Percentiles rank a stretch among this genome's conserved stretches.
phyloP scores from a whole-genome alignment of 2,888 invertebrate genomes.

The Caenorhabditis panamensis region DNA sequence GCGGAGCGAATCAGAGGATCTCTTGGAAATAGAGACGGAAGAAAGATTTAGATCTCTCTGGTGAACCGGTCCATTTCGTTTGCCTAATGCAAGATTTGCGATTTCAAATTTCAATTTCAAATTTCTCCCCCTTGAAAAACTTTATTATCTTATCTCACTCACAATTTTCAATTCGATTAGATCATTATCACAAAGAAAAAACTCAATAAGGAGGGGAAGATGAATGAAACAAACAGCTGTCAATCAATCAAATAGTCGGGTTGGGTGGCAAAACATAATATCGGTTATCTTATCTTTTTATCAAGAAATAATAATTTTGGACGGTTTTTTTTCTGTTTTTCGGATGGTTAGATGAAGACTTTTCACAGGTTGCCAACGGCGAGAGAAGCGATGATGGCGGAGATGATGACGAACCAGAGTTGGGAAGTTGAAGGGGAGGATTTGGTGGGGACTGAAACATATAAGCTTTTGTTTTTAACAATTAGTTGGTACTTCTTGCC shows the following conservation, averaged over 20 bases:
- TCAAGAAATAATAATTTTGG: not conserved
- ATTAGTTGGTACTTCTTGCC: not conserved
- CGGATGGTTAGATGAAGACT: not conserved
- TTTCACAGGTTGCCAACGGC: not conserved
- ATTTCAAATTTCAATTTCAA: not conserved
- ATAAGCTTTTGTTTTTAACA: not conserved
- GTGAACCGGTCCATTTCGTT: conserved; percentile 57
- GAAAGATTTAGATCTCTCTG: conserved; percentile 50
- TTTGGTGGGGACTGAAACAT: not conserved
- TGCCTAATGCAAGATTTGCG: conserved; percentile 19
- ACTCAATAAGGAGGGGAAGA: not conserved
- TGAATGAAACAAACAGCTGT: not conserved
- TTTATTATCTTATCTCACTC: no score
- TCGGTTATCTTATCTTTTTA: not conserved
- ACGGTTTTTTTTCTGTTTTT: not conserved
- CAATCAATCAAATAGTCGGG: not conserved
- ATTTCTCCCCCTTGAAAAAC: not conserved
- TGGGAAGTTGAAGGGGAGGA: not conserved
- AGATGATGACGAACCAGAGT: not conserved
- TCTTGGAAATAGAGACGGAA: conserved; percentile 18
- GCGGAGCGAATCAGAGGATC: not conserved
- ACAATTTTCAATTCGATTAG: not conserved
- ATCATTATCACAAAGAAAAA: not conserved
- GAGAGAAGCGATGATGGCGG: conserved; percentile 10
- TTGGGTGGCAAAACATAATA: not conserved